These are phyloP conservation scores for Heliconius ethilla DNA, from an alignment of 2,888 invertebrate species.

Conservation along the genomic window DNA sequence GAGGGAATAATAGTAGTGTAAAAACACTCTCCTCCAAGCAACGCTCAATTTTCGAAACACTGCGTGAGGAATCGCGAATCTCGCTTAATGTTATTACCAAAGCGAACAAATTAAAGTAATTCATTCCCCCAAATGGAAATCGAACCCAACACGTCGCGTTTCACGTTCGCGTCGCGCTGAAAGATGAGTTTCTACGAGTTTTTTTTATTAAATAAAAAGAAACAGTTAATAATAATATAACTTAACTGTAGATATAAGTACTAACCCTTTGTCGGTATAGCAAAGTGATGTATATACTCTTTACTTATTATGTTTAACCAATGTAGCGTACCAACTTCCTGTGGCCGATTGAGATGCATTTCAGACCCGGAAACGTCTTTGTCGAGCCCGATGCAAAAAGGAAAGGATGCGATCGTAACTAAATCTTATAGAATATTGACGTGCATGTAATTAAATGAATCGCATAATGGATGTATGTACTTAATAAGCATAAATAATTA, in stretches of 20 bases:
- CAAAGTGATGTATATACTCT: slow-evolving; percentile 62
- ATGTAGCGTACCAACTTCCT: slow-evolving; percentile 76
- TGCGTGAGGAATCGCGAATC: neutral
- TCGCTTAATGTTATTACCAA: neutral
- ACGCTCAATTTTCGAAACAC: too few relatives aligned
- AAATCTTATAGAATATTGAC: slow-evolving; percentile 28
- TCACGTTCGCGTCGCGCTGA: too few relatives aligned
- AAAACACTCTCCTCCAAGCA: too few relatives aligned
- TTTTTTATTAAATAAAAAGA: neutral
- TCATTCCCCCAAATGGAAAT: neutral
- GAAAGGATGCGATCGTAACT: slow-evolving; percentile 65
- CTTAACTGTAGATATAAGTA: neutral
- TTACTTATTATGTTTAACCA: slow-evolving; percentile 62
- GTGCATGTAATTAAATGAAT: slow-evolving; percentile 36
- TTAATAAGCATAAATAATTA: slow-evolving; percentile 10
- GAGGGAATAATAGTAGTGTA: too few relatives aligned
- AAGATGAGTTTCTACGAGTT: too few relatives aligned
- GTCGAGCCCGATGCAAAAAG: slow-evolving; percentile 55
- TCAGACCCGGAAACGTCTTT: slow-evolving; percentile 76
- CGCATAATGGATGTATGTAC: slow-evolving; percentile 20
- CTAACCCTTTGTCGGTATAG: slow-evolving; percentile 58
- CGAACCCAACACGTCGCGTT: neutral
- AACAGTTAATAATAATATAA: slow-evolving; percentile 4
- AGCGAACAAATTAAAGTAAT: neutral
- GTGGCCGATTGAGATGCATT: slow-evolving; percentile 67